Evolutionary conservation across 2,797 vertebrate genomes (phyloP).

Genomic region (Sitta carolinensis): DNA sequence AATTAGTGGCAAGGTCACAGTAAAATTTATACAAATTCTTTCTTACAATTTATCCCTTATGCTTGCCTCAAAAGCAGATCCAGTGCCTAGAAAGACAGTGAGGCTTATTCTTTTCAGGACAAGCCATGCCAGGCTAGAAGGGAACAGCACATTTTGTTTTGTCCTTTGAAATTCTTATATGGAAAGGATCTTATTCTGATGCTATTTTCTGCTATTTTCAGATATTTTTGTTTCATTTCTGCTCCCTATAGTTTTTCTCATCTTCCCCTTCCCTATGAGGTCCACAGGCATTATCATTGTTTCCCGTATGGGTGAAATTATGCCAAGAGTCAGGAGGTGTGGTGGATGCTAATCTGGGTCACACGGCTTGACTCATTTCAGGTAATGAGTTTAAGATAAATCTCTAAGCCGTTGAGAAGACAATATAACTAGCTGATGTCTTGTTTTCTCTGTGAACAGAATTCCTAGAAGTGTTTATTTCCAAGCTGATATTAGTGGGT

Average conservation of each 20-base stretch:
- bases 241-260: neutral
- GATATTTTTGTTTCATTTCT: neutral
- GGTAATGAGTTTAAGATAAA: slow-evolving; percentile 19
- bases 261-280: neutral
- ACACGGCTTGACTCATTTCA: slow-evolving; percentile 4
- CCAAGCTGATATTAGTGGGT: neutral
- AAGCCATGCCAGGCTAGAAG: neutral
- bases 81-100: neutral
- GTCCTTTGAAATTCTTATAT: neutral
- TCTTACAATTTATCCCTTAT: neutral
- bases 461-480: slow-evolving; percentile 1
- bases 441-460: neutral
- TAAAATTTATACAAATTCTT: neutral
- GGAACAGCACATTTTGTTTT: neutral
- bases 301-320: neutral
- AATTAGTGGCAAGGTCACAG: neutral
- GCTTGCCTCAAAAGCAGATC: neutral
- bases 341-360: neutral
- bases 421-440: neutral
- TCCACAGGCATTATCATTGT: neutral
- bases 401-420: neutral
- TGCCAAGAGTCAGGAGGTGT: neutral
- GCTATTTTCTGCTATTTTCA: neutral
- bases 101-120: neutral
- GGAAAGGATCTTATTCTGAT: neutral